These are phyloP conservation scores for Euzophera pinguis DNA, from an alignment of 2,888 invertebrate genomes.

Conservation along the genomic window DNA sequence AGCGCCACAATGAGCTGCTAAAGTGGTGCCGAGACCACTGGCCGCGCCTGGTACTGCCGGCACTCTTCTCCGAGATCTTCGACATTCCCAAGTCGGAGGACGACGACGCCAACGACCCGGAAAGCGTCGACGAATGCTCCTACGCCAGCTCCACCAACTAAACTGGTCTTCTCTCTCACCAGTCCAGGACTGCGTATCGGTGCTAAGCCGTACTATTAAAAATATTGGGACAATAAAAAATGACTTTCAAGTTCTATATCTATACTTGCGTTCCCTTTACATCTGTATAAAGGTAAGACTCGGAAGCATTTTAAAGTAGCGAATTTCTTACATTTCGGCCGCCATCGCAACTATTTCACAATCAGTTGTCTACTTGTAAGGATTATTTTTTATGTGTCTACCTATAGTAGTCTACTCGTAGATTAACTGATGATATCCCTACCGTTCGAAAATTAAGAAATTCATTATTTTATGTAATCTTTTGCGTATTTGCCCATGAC, in stretches of 20 bases:
- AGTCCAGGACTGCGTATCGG: background rate
- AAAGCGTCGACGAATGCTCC: background rate
- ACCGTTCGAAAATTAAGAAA: too few species aligned
- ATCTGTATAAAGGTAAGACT: too few species aligned
- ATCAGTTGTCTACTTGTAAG: too few species aligned
- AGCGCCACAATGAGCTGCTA: slow-evolving; percentile 90
- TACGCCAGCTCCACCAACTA: background rate
- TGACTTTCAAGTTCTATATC: background rate
- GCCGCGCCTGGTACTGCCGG: slow-evolving; percentile 91
- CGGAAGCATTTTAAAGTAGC: too few species aligned
- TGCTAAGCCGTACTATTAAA: background rate
- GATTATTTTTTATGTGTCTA: too few species aligned
- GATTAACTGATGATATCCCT: too few species aligned
- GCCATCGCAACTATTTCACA: too few species aligned
- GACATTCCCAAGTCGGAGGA: slow-evolving; percentile 88
- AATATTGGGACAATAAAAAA: background rate
- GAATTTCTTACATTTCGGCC: too few species aligned
- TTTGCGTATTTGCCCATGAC: too few species aligned
- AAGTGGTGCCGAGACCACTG: slow-evolving; percentile 95
- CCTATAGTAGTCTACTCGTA: too few species aligned
- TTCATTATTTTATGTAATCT: too few species aligned
- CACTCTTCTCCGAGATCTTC: slow-evolving; percentile 97
- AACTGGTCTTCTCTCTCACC: background rate
- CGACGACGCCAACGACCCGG: slow-evolving; percentile 27
- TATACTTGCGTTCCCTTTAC: too few species aligned